Evolutionary conservation across 2,113 vertebrate species (phyloP), one percentile per base, ranked within the genome.

Genomic region (Canis aureus): DNA sequence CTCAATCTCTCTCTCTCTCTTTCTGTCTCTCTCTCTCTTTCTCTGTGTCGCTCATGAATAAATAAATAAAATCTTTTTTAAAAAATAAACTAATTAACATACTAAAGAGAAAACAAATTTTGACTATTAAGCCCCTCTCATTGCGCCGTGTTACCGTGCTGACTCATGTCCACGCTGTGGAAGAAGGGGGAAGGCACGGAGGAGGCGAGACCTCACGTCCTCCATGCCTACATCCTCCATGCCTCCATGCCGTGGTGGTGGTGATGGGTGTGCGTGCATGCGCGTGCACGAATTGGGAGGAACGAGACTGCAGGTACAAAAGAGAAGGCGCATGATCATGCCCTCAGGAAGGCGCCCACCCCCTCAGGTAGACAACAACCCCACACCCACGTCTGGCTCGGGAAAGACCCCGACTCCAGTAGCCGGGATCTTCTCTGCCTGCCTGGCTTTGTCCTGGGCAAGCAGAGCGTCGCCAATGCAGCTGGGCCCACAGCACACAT

Each of bases 351-450:
- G 19, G 25, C 10, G 20, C 32, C 0, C 3, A 0, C 13, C 60
- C 4, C 11, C 0, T 2, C 1, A 0, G 8, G 57, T 6, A 12
- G 43, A 6, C 6, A 5, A 1, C 0, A 22, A 3, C 25, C 29
- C 23, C 0, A 10, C 8, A 1, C 69, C 69, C 25, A 1, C 5
- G 38, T 4, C 11, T 0, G 66, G 55, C 12, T 4, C 43, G 0
- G n/a, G 59, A 29, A 27, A 32, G 29, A 55, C 8, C 11, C 25
- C 0, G 0, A 35, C 15, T 1, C 6, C 51, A 2, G 53, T 20
- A 4, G 55, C 29, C 1, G 2, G 2, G 22, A 7, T 6, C 32
- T 13, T 6, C 35, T 11, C 35, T 15, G 27, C 62, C 22, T 0
- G 2, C 62, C 22, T 0, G 2, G 15, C 67, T 43, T 11, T 17